Evolutionary conservation across 2,888 invertebrate genomes (phyloP), one percentile per base, ranked within the genome.

Genomic region (Drosophila rubida): DNA sequence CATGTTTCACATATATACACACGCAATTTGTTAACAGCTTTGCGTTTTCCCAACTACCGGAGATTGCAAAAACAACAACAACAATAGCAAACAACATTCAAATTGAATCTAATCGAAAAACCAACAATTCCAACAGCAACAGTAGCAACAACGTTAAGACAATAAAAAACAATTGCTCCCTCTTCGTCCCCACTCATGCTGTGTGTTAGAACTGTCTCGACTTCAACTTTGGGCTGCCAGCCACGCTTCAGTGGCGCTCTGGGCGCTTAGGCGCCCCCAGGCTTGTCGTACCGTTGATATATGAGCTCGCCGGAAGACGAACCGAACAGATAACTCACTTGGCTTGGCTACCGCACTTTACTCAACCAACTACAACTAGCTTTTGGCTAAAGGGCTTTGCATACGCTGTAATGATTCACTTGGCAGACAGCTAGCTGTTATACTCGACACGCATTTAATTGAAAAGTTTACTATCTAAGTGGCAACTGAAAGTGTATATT

Each of bases 181-280:
- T 9, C 44, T 44, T 6, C n/a, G 44, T 19, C 19, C 3, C 16
- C 35, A 22, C 5, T 41, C 46, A 14, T 8, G 48, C 46, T 30
- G 8, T 22, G 44, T 82, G 82, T 87, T 88, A 86, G 90, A 90
- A 87, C 76, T 77, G 84, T 69, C 70, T 66, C 72, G 69, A 53
- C 60, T 60, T 57, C 51, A 66, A 51, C 82, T 81, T 68, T 68
- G 61, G 77, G 73, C 68, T 64, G 49, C 32, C 48, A 49, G 70
- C 42, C 45, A 78, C 81, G 90, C 90, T 82, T 90, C 89, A 90
- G 87, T 84, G 88, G 88, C 70, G 60, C 65, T 63, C 66, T 57
- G 51, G 27, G 42, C 44, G 19, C 45, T 27, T 46, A 44, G 59
- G 53, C 74, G 59, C 58, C 70, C 70, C 27, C 4, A 35, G 19